phyloP scores from a whole-genome alignment of 2,113 vertebrate genomes.

The Urocolius indicus region DNA sequence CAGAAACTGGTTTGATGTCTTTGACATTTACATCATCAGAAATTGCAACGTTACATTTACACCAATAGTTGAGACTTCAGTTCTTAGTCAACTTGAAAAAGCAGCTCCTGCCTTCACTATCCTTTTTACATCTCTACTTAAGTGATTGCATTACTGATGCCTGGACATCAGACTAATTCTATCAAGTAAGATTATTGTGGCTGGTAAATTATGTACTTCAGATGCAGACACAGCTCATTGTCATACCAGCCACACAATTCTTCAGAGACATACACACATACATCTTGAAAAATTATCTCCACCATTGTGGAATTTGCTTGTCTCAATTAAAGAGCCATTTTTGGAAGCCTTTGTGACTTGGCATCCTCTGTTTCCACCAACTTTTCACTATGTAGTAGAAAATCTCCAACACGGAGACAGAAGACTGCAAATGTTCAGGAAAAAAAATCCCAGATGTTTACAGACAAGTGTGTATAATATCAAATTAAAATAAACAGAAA shows the following conservation, averaged over 20 bases:
- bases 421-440: background rate
- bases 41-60: background rate
- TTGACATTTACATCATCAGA: background rate
- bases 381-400: background rate
- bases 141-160: background rate
- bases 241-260: background rate
- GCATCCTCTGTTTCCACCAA: background rate
- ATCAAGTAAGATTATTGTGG: background rate
- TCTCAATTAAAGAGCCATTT: background rate
- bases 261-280: background rate
- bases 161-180: background rate
- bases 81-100: background rate
- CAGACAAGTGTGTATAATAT: background rate
- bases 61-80: background rate
- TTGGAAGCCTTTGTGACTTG: background rate
- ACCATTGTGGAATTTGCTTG: background rate
- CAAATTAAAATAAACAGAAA: background rate
- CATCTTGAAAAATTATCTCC: background rate
- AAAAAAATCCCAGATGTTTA: background rate
- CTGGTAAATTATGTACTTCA: slow-evolving; percentile 4
- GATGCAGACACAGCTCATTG: background rate
- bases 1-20: background rate
- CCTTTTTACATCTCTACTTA: background rate
- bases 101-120: background rate
- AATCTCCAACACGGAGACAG: background rate